Conservation (phyloP, 92 coral and sea anemone genomes). For the Pocillopora meandrina region DNA sequence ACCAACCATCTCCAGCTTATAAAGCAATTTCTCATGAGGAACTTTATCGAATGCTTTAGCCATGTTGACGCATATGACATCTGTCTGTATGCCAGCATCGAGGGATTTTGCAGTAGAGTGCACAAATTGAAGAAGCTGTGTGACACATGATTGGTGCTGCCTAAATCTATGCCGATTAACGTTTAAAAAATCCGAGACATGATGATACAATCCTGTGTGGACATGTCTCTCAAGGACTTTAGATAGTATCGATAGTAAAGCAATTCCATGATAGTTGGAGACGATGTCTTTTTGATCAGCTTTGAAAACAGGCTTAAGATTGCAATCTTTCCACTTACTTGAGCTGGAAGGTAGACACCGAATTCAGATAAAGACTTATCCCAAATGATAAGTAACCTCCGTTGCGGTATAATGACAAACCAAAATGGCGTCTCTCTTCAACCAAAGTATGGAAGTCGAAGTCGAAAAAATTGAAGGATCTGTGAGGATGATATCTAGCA, state of each 20-base stretch:
- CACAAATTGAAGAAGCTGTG: conserved; percentile 36
- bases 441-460: too few species aligned
- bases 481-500: too few species aligned
- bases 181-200: neutral
- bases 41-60: too few species aligned
- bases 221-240: conserved; percentile 40
- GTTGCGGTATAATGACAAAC: too few species aligned
- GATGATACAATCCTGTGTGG: too few species aligned
- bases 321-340: conserved; percentile 39
- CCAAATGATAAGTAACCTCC: too few species aligned
- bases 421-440: too few species aligned
- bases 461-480: too few species aligned
- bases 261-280: conserved; percentile 36
- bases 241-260: conserved; percentile 29
- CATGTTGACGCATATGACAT: conserved; percentile 11
- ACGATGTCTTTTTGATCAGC: conserved; percentile 17
- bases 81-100: conserved; percentile 35
- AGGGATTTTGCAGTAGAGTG: conserved; percentile 27
- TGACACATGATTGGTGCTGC: conserved; percentile 1
- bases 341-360: neutral
- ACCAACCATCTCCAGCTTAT: conserved; percentile 22
- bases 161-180: conserved; percentile 26
- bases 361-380: too few species aligned
- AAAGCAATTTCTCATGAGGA: conserved; percentile 10
- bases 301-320: conserved; percentile 49